These are phyloP conservation scores for Saccopteryx bilineata DNA, from an alignment of 2,113 vertebrate species.

Conservation along the genomic window DNA sequence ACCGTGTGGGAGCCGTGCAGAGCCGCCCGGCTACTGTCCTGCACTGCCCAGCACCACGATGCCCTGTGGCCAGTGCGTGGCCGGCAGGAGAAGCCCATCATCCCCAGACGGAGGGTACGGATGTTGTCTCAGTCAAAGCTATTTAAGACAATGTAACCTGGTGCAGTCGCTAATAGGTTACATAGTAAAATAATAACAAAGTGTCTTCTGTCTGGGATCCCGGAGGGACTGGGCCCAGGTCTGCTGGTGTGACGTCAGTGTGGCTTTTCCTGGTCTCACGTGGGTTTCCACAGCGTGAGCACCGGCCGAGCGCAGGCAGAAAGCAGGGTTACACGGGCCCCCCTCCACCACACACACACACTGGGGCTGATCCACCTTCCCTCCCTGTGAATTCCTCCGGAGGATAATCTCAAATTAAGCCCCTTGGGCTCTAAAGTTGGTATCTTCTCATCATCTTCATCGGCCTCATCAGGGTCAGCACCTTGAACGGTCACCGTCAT, in stretches of 20 bases:
- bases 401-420: background rate
- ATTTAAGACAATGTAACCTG: background rate
- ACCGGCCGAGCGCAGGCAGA: fast-evolving
- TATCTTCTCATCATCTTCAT: background rate
- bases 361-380: too few species aligned
- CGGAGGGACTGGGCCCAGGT: too few species aligned
- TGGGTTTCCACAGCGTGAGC: too few species aligned
- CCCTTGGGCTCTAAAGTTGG: background rate
- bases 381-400: background rate
- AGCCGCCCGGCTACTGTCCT: too few species aligned
- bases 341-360: too few species aligned
- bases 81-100: too few species aligned
- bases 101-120: too few species aligned
- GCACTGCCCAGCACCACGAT: too few species aligned
- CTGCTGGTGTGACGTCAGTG: too few species aligned
- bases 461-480: background rate
- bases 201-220: background rate
- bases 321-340: background rate
- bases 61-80: too few species aligned
- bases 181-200: background rate
- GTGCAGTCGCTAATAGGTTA: background rate
- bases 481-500: background rate
- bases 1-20: too few species aligned
- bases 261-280: fast-evolving
- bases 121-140: too few species aligned